Evolutionary conservation across 92 coral and sea anemone species (phyloP), one percentile per base, ranked within the genome.

Genomic region (Virgularia gustaviana): DNA sequence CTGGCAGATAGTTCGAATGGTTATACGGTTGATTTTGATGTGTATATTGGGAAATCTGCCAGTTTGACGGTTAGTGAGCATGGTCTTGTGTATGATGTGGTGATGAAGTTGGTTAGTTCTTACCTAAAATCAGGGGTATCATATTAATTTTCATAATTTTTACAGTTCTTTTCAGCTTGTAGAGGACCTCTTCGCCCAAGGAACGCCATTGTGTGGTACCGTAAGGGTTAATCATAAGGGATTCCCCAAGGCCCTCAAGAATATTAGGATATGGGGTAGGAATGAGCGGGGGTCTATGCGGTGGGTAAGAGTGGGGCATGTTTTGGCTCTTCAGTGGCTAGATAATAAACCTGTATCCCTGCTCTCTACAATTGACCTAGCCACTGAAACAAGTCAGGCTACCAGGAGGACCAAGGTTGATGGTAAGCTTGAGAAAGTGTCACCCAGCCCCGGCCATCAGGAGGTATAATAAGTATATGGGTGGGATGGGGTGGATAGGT

Each of bases 1-100:
- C 63, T 51, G 64, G 78, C 85, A 47, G 78, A 79, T 35, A 79
- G 88, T 54, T 19, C 63, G 16, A 85, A 75, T 75, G 89, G 89
- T 23, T 88, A 88, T 49, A 87, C 88, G 16, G 18, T 42, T 39
- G 80, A 86, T 32, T 85, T 85, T 63, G 78, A 79, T 23, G 32
- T 84, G 1, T 83, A 79, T 56, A 57, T 72, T 18, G 95, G 89
- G n/a, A 78, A 59, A 49, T 72, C 51, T 9, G 89, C 95, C 15
- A 77, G 82, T 12, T 44, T 78, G 31, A 49, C 57, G 10, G 63
- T 65, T 11, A 65, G 73, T 36, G 67, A 12, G 11, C 47, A 87
- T 80, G 86, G 88, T 43, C 83, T 88, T 8, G 88, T 82, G 4
- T 88, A 88, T 72, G 85, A 79, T 77, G 85, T 88, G 9, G 86